Evolutionary conservation across 2,888 invertebrate species (phyloP), one percentile per base, ranked within the genome.

Genomic region (Omphaloscelis lunosa): DNA sequence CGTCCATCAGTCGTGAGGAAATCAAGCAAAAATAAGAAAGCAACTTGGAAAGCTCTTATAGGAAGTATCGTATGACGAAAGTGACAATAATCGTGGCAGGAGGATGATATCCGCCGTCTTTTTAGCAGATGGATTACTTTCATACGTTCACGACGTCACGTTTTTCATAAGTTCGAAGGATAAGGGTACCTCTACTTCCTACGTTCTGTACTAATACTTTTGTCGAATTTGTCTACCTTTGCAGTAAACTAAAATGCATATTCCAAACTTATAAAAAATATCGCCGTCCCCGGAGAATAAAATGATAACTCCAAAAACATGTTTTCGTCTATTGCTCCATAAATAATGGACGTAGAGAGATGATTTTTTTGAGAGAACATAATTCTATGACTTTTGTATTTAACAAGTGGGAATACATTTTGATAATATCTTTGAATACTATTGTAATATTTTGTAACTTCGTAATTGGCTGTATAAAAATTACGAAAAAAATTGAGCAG

Each of bases 1-100:
- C 91, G 88, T 89, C 92, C 90, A 92, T 94, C 94, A 92, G 90
- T 93, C 92, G 91, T 86, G 85, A 70, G 81, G 77, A 86, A 90
- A 89, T 90, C 88, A 88, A 88, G 86, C 85, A 89, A 88, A 90
- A 91, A 90, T 89, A 89, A 89, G 88, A 90, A 86, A 82, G 79
- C 72, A 83, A 80, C 86, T 85, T 78, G 69, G 74, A 81, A 77
- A 83, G 66, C 75, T 81, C 79, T 69, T 72, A 75, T 59, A 75
- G 56, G 68, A 75, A 81, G 62, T 82, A 87, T 86, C 73, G 63
- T 74, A 78, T 86, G 75, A 75, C 79, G 75, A 73, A 73, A 84
- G 76, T 83, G 80, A 86, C 85, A 90, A 86, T 86, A 83, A 83
- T 80, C 68, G 34, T 62, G 39, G 51, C 56, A 27, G 61, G 39